Conservation (phyloP, 2,888 invertebrate species). For the Agrenia bidenticulata region DNA sequence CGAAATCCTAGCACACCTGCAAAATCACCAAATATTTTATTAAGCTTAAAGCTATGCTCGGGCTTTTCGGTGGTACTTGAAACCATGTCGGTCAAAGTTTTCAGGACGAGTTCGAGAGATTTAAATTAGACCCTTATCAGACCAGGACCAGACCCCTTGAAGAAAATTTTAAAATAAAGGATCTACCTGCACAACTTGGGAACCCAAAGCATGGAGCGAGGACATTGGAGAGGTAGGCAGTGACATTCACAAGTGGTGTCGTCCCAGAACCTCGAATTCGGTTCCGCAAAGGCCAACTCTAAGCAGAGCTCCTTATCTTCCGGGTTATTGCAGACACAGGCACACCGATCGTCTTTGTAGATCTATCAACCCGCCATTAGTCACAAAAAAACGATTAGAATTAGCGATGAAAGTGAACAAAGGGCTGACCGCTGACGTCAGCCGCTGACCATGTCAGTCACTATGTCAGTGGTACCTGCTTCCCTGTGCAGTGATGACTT, state of each 20-base stretch:
- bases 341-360: constrained; percentile 18
- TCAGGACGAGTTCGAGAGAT: too few relatives aligned
- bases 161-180: background rate
- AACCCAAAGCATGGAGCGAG: constrained; percentile 22
- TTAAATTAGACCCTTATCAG: too few relatives aligned
- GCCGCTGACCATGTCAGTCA: background rate
- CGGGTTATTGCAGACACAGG: constrained; percentile 31
- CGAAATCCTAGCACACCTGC: constrained; percentile 3
- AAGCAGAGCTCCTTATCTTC: constrained; percentile 24
- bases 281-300: constrained; percentile 1
- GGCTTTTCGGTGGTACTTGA: too few relatives aligned
- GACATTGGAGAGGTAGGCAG: constrained; percentile 22
- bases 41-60: constrained; percentile 4
- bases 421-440: background rate
- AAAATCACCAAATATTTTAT: constrained; percentile 3
- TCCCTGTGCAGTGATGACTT: constrained; percentile 28
- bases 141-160: too few relatives aligned
- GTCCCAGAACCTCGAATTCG: constrained; percentile 27
- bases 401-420: too few relatives aligned
- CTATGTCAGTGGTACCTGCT: constrained; percentile 25
- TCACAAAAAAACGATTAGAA: too few relatives aligned
- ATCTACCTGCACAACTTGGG: constrained; percentile 28
- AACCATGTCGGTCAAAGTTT: too few relatives aligned
- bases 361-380: constrained; percentile 6
- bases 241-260: constrained; percentile 31